Evolutionary conservation across 1,140 invertebrate genomes (phyloP).

Genomic region (Papilio xuthus): DNA sequence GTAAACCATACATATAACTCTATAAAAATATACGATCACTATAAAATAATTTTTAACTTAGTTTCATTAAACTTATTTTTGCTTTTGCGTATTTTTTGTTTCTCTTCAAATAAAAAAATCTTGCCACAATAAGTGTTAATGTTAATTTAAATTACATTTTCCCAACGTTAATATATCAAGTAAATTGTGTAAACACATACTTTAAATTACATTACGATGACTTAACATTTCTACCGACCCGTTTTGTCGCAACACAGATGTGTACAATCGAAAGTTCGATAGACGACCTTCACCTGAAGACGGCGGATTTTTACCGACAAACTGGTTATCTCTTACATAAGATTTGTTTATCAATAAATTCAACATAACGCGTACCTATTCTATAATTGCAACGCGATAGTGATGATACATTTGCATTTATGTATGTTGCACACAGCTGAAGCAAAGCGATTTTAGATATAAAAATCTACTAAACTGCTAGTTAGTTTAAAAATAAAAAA

Average conservation of each 20-base stretch:
- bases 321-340: constrained; percentile 59
- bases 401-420: constrained; percentile 10
- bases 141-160: neutral
- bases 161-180: neutral
- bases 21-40: too few species aligned
- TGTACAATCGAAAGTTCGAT: constrained; percentile 56
- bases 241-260: constrained; percentile 29
- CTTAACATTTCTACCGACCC: constrained; percentile 3
- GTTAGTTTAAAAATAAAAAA: too few species aligned
- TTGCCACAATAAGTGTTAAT: too few species aligned
- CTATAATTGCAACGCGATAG: constrained; percentile 3
- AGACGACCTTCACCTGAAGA: constrained; percentile 69
- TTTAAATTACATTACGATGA: constrained; percentile 14
- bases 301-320: constrained; percentile 52
- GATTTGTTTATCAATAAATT: constrained; percentile 65
- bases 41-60: too few species aligned
- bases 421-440: neutral
- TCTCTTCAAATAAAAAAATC: too few species aligned
- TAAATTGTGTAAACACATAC: constrained; percentile 5
- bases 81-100: too few species aligned
- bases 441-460: too few species aligned
- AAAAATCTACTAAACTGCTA: too few species aligned
- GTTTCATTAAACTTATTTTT: too few species aligned
- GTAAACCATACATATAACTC: too few species aligned
- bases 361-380: constrained; percentile 19